Percentiles rank a stretch among this genome's conserved stretches.
phyloP scores from a whole-genome alignment of 2,113 vertebrate genomes.

The Clarias batrachus region DNA sequence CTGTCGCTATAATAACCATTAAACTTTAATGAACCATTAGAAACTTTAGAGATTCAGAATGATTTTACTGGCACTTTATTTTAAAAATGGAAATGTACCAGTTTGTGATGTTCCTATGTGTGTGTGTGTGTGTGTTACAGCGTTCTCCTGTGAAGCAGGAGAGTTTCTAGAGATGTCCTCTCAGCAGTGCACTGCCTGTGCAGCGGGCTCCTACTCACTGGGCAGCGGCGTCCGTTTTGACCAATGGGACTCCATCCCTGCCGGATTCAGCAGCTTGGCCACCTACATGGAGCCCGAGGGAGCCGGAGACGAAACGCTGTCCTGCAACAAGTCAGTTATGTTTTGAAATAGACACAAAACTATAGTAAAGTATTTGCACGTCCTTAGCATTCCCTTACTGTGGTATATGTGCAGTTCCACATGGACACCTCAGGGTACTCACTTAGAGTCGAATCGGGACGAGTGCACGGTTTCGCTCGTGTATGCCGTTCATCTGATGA shows the following conservation, averaged over 20 bases:
- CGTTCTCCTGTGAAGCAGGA: conserved; percentile 92
- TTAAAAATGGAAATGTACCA: background rate
- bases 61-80: background rate
- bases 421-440: conserved; percentile 89
- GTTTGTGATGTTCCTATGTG: conserved; percentile 5
- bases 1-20: background rate
- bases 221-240: conserved; percentile 96
- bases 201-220: conserved; percentile 89
- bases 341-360: background rate
- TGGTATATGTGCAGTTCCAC: conserved; percentile 72
- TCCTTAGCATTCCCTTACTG: background rate
- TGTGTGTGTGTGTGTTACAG: conserved; percentile 63
- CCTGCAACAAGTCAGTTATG: conserved; percentile 85
- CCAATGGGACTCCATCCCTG: conserved; percentile 90
- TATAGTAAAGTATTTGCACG: background rate
- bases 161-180: conserved; percentile 96
- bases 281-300: conserved; percentile 82
- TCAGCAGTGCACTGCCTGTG: conserved; percentile 90
- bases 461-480: conserved; percentile 95
- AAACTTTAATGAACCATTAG: background rate
- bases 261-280: conserved; percentile 90
- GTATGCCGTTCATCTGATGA: conserved; percentile 95
- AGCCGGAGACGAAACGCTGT: conserved; percentile 68
- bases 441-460: conserved; percentile 93
- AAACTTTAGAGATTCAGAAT: background rate